Percentiles rank a stretch among this genome's conserved stretches.
These are phyloP conservation scores for Cyrtodaria siliqua DNA, from an alignment of 2,888 invertebrate species.

Conservation along the genomic window DNA sequence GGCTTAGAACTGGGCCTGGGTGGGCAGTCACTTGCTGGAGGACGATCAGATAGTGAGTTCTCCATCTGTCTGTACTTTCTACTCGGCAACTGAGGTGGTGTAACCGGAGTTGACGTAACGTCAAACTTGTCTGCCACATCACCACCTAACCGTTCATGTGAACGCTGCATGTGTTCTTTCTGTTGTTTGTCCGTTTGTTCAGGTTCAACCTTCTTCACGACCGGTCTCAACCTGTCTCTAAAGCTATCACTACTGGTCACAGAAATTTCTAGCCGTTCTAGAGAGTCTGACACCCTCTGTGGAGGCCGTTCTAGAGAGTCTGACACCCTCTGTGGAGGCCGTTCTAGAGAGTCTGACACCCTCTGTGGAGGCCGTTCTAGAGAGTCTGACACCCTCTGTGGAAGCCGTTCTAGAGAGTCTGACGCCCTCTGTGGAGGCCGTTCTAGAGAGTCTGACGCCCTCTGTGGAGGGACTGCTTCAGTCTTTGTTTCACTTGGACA, in stretches of 20 bases:
- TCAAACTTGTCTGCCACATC: slow-evolving; percentile 25
- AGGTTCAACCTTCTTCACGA: slow-evolving; percentile 44
- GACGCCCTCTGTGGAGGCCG: too few relatives aligned
- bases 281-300: slow-evolving; percentile 23
- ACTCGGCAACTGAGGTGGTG: slow-evolving; percentile 51
- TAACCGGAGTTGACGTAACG: slow-evolving; percentile 12
- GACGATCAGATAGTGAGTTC: neutral
- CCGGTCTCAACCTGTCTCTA: slow-evolving; percentile 54
- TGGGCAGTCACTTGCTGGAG: slow-evolving; percentile 18
- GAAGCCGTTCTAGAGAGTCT: slow-evolving; percentile 55
- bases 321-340: too few relatives aligned
- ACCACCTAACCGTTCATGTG: slow-evolving; percentile 3
- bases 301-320: too few relatives aligned
- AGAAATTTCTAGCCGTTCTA: slow-evolving; percentile 57
- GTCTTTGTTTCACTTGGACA: neutral
- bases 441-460: slow-evolving; percentile 45
- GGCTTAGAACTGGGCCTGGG: slow-evolving; percentile 20
- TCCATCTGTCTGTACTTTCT: slow-evolving; percentile 47
- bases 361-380: too few relatives aligned
- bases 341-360: too few relatives aligned
- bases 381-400: too few relatives aligned
- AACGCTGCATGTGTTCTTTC: neutral
- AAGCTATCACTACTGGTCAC: slow-evolving; percentile 56
- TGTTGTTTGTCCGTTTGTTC: slow-evolving; percentile 2
- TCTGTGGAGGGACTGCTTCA: neutral